Evolutionary conservation across 2,113 vertebrate species (phyloP), one percentile per base, ranked within the genome.

Genomic region (Daboia siamensis): DNA sequence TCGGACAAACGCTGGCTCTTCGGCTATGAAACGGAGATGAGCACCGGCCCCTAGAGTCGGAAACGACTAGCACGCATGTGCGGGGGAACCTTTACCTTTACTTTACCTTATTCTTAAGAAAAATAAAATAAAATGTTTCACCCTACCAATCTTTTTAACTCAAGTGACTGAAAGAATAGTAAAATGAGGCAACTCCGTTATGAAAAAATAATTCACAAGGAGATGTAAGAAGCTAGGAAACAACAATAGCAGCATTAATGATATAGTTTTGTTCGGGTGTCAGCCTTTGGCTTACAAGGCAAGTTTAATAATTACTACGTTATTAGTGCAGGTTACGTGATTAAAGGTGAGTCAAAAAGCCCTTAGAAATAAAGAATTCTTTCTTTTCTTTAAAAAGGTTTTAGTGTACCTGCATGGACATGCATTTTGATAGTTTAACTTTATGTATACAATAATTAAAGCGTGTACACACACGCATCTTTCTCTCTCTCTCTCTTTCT

Each of bases 401-500:
- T 80, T 39, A 17, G 33, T 39, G 69, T 39, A 20, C 6, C 15
- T 39, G 69, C n/a, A 80, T 39, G 17, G n/a, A 80, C 2, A 6
- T 74, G 69, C 69, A 80, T 21, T 80, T 80, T 80, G 69, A 80
- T 80, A 20, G 33, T 39, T 80, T 80, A 80, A 80, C 5, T 80
- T 15, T 39, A 39, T 39, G 3, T 9, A 44, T 80, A 33, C 69
- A 39, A 80, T 80, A 44, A 80, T 80, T 80, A 17, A 80, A 80
- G 69, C 2, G 33, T 39, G 69, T 20, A 39, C 1, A 0, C 29
- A 64, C 29, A 29, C 24, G 10, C 44, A 46, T 48, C 46, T 48
- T 5, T 8, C 24, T 61, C 0, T 9, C 3, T 23, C 24, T 10
- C 3, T 23, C 57, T 3, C 11, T 26, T 3, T 10, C 7, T 9